Conservation (phyloP, 2,113 vertebrate genomes). For the Oncorhynchus masou region DNA sequence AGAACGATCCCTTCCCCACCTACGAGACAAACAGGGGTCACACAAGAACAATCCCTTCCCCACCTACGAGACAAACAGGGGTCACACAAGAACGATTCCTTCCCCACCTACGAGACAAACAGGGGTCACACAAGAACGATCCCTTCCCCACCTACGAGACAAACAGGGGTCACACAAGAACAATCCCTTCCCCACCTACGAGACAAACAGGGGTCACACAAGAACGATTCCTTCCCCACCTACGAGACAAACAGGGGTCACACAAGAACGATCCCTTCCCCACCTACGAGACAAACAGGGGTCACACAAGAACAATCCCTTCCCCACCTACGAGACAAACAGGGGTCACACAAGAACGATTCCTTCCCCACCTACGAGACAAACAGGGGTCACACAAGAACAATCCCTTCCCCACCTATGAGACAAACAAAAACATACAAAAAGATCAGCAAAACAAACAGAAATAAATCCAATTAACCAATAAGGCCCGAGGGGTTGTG, state of each 20-base stretch:
- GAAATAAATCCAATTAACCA: slow-evolving; percentile 1
- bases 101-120: slow-evolving; percentile 71
- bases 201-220: slow-evolving; percentile 63
- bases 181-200: slow-evolving; percentile 69
- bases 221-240: slow-evolving; percentile 69
- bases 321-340: slow-evolving; percentile 71
- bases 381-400: slow-evolving; percentile 62
- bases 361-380: slow-evolving; percentile 72
- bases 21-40: slow-evolving; percentile 66
- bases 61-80: slow-evolving; percentile 68
- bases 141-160: slow-evolving; percentile 72
- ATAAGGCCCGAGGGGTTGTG: no score
- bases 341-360: slow-evolving; percentile 59
- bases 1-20: slow-evolving; percentile 69
- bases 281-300: slow-evolving; percentile 68
- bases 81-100: slow-evolving; percentile 64
- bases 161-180: slow-evolving; percentile 62
- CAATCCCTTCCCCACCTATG: slow-evolving; percentile 70
- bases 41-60: slow-evolving; percentile 64
- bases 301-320: slow-evolving; percentile 64
- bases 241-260: slow-evolving; percentile 67
- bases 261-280: slow-evolving; percentile 64
- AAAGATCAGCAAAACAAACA: slow-evolving; percentile 25
- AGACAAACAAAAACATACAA: slow-evolving; percentile 61
- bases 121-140: slow-evolving; percentile 58